Base-by-base conservation (phyloP, 2,113 vertebrate species). In the Larimichthys crocea region DNA sequence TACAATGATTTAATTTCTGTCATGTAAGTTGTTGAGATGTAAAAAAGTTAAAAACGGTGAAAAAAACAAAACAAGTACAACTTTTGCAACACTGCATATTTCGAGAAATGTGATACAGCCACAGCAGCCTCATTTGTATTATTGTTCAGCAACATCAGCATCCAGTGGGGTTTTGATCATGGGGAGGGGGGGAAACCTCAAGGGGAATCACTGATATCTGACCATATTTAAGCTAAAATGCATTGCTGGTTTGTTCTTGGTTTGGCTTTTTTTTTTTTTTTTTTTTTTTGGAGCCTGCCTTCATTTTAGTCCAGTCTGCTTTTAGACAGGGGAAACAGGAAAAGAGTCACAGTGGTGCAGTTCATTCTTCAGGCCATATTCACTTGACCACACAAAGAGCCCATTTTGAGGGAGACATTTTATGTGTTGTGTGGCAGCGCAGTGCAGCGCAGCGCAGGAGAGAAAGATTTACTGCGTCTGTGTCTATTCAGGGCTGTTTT, bases 381-480 rank as follows among this genome's bases (percentile, higher is more conserved):
- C 90, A 87, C 87, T 91, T 92, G 92, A 93, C 93, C 93, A 94
- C 94, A 94, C 94, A 95, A 87, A 93, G 91, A 92, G 91, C 79
- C 90, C 91, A 91, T 92, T 93, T 92, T 91, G 83, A 91, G 80
- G 88, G 82, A 91, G 90, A 88, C 86, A 82, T 92, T 93, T 94
- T 94, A 92, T 91, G 89, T 89, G 91, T 89, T 88, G 84, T 91
- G 90, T 70, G 90, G 85, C 90, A 67, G 88, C 20, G 42, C 86
- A 67, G 88, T 20, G 83, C 88, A 67, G 88, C 20, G 42, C 86
- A 67, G 88, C 22, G 44, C 86, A 82, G 80, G 80, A 84, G 52
- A 74, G 85, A 89, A 82, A 91, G 93, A 93, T 94, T 92, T 94
- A 94, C 89, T 86, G 89, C 85, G 84, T 89, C 90, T 90, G 86